These are phyloP conservation scores for Pangasius larnaudii DNA, from an alignment of 2,797 vertebrate genomes.

Conservation along the genomic window DNA sequence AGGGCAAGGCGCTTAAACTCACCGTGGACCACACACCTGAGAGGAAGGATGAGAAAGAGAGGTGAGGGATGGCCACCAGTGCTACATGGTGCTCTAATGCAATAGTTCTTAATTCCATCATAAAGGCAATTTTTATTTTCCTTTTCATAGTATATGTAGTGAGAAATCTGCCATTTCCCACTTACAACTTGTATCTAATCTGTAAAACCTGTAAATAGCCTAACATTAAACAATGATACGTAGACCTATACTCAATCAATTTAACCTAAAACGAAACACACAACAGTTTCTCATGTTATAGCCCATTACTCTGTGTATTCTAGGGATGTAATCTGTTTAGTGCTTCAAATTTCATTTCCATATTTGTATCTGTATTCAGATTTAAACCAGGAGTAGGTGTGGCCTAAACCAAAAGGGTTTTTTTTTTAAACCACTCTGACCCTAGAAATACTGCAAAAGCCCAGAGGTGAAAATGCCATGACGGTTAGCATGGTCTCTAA, in stretches of 20 bases:
- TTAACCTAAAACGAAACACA: background rate
- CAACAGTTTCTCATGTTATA: background rate
- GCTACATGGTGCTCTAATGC: background rate
- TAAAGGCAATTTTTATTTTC: too few relatives aligned
- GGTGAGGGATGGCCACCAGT: slow-evolving; percentile 70
- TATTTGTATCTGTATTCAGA: background rate
- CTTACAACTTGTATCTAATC: background rate
- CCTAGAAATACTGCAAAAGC: too few relatives aligned
- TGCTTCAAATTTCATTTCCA: background rate
- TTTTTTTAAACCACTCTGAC: too few relatives aligned
- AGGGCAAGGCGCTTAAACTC: slow-evolving; percentile 90
- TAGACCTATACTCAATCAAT: background rate
- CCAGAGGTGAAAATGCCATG: background rate
- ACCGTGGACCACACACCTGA: slow-evolving; percentile 96
- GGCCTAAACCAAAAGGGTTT: background rate
- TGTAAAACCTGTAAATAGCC: background rate
- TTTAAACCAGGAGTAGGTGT: background rate
- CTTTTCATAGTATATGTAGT: background rate
- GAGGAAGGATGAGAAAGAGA: slow-evolving; percentile 95
- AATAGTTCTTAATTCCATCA: background rate
- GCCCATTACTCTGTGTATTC: background rate
- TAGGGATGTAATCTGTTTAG: background rate
- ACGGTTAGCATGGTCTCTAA: background rate
- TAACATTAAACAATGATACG: background rate
- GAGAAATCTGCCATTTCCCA: background rate